These are phyloP conservation scores for Piprites chloris DNA, from an alignment of 2,113 vertebrate species.

Conservation along the genomic window DNA sequence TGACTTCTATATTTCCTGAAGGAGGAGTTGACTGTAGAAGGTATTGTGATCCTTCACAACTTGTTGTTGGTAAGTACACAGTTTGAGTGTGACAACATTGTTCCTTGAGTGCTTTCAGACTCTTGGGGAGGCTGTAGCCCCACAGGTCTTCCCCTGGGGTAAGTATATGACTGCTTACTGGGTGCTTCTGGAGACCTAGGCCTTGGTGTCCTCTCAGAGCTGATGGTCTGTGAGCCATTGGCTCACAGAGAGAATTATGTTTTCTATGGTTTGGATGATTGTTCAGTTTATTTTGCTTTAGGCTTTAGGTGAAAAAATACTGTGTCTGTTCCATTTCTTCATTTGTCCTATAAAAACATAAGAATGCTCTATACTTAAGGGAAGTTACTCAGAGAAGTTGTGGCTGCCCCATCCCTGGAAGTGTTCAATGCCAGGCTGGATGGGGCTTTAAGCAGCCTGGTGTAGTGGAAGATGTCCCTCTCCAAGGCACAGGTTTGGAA, in stretches of 20 bases:
- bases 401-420: not conserved
- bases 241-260: not conserved
- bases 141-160: not conserved
- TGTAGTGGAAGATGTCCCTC: not conserved
- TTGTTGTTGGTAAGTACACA: not conserved
- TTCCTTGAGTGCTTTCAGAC: not conserved
- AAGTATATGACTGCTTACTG: not conserved
- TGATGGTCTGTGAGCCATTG: not conserved
- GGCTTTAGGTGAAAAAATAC: not conserved
- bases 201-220: not conserved
- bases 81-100: not conserved
- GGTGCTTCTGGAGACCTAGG: not conserved
- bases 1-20: not conserved
- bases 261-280: not conserved
- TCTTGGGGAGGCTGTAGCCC: not conserved
- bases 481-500: fast-evolving
- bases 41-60: not conserved
- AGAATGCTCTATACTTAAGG: not conserved
- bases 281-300: not conserved
- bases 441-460: not conserved
- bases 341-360: not conserved
- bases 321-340: not conserved
- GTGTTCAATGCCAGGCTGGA: not conserved
- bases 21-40: not conserved
- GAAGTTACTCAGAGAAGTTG: not conserved